phyloP scores from a whole-genome alignment of 2,888 invertebrate genomes.

The Acronicta alni region DNA sequence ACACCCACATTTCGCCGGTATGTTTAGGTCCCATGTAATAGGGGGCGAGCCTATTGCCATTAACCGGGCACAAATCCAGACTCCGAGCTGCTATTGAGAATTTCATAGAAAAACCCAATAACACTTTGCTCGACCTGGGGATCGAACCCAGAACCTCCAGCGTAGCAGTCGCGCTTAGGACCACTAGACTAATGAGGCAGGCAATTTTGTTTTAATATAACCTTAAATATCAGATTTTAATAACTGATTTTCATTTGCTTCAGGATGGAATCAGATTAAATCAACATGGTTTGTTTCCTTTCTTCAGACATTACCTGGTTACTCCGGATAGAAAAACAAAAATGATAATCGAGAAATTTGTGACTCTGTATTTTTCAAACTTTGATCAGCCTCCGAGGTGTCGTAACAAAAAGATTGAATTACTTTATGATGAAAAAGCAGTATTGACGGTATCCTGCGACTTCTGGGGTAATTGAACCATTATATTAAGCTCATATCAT shows the following conservation, averaged over 20 bases:
- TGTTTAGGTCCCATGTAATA: too few species aligned
- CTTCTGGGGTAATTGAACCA: constrained; percentile 59
- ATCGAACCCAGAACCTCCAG: too few species aligned
- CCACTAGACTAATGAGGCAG: too few species aligned
- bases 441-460: constrained; percentile 61
- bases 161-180: too few species aligned
- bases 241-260: constrained; percentile 37
- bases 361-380: constrained; percentile 75
- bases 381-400: constrained; percentile 46
- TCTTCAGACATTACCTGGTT: constrained; percentile 70
- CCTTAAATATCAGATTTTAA: too few species aligned
- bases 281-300: constrained; percentile 72
- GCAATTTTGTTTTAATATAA: too few species aligned
- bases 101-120: too few species aligned
- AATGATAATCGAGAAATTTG: constrained; percentile 78
- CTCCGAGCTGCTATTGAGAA: too few species aligned
- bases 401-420: constrained; percentile 53
- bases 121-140: too few species aligned
- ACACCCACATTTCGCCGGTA: too few species aligned
- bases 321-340: constrained; percentile 66
- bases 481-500: not conserved
- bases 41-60: too few species aligned
- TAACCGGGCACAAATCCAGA: too few species aligned
- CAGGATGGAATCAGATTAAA: constrained; percentile 82
- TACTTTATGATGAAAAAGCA: constrained; percentile 68